phyloP scores from a whole-genome alignment of 2,113 vertebrate genomes.

The Myrmecobius fasciatus region DNA sequence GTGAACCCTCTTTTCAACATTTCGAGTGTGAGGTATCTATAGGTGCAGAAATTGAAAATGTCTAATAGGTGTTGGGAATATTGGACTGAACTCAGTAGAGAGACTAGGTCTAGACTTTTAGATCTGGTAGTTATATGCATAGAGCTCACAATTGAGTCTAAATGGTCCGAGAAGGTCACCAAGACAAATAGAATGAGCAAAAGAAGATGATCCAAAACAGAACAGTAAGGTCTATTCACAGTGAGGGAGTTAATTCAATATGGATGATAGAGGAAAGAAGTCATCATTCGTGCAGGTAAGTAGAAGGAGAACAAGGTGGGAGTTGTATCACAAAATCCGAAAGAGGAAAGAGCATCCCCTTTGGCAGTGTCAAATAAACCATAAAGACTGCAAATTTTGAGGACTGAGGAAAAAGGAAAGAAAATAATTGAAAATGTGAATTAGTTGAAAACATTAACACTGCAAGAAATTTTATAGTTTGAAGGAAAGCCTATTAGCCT shows the following conservation, averaged over 20 bases:
- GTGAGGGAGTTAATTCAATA: background rate
- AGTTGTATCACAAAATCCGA: background rate
- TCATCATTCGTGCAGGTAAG: background rate
- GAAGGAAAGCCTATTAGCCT: background rate
- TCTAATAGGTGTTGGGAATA: background rate
- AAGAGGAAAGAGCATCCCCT: background rate
- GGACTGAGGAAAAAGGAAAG: background rate
- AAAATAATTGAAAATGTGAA: background rate
- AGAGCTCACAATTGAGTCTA: background rate
- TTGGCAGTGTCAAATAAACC: background rate
- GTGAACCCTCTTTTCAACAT: background rate
- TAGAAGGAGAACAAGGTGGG: background rate
- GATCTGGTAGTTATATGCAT: background rate
- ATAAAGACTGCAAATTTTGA: background rate
- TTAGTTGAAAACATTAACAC: background rate
- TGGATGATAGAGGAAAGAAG: background rate
- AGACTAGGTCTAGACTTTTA: background rate
- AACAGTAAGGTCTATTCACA: background rate
- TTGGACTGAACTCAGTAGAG: background rate
- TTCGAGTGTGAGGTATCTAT: background rate
- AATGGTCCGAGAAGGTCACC: background rate
- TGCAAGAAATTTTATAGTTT: background rate
- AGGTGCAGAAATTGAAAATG: background rate
- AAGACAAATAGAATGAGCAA: background rate
- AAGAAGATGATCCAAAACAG: background rate